Evolutionary conservation across 2,888 invertebrate species (phyloP).

Genomic region (Allophyes oxyacanthae): DNA sequence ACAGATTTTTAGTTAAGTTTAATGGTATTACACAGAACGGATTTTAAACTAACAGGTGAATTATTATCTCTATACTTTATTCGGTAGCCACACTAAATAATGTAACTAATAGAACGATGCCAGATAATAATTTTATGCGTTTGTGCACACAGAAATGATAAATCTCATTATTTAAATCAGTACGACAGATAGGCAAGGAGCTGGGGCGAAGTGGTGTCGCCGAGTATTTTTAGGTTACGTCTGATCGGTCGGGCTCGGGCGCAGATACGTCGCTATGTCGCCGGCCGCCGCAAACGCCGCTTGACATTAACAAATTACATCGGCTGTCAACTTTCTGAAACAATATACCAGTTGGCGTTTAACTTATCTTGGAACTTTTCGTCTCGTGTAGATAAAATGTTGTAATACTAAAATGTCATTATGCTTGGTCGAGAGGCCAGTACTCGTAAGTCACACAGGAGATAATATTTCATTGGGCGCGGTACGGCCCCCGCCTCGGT

Average conservation of each 20-base stretch:
- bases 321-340: slow-evolving; percentile 86
- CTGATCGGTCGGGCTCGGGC: slow-evolving; percentile 66
- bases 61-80: slow-evolving; percentile 72
- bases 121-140: slow-evolving; percentile 74
- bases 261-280: slow-evolving; percentile 66
- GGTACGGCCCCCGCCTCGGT: slow-evolving; percentile 61
- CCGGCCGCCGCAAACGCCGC: slow-evolving; percentile 65
- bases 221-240: slow-evolving; percentile 81
- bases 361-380: slow-evolving; percentile 87
- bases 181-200: slow-evolving; percentile 73
- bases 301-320: slow-evolving; percentile 88
- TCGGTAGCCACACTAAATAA: slow-evolving; percentile 77
- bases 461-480: slow-evolving; percentile 83
- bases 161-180: slow-evolving; percentile 80
- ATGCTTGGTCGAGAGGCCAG: slow-evolving; percentile 78
- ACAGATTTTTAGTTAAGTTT: slow-evolving; percentile 70
- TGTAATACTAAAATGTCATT: slow-evolving; percentile 89
- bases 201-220: slow-evolving; percentile 58
- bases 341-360: slow-evolving; percentile 88
- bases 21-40: slow-evolving; percentile 68
- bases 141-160: slow-evolving; percentile 74
- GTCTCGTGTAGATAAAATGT: slow-evolving; percentile 87
- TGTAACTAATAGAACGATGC: slow-evolving; percentile 76
- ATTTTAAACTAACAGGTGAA: slow-evolving; percentile 74
- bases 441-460: slow-evolving; percentile 77